These are phyloP conservation scores for Plecturocebus donacophilus DNA, from an alignment of 2,113 vertebrate genomes.

Conservation along the genomic window DNA sequence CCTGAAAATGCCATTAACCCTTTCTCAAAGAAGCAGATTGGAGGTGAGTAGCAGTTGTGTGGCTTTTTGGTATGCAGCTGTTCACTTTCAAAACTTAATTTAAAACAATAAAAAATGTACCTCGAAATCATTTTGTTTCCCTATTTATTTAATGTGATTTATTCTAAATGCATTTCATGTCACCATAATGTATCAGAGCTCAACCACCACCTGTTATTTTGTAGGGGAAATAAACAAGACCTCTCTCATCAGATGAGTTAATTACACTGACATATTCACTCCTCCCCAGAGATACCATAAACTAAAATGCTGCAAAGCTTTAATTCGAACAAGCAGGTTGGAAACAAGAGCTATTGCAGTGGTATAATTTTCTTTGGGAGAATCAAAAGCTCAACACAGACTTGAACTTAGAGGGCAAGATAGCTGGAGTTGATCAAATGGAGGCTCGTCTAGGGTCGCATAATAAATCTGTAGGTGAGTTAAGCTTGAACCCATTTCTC, in stretches of 20 bases:
- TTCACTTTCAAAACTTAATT: constrained; percentile 67
- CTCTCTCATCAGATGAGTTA: constrained; percentile 78
- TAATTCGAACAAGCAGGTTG: constrained; percentile 66
- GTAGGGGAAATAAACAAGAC: constrained; percentile 76
- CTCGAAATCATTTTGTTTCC: constrained; percentile 62
- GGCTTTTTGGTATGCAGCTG: constrained; percentile 45
- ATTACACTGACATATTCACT: constrained; percentile 73
- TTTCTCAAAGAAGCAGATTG: constrained; percentile 24
- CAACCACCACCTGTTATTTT: constrained; percentile 72
- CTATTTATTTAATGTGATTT: constrained; percentile 71
- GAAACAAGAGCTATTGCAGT: background rate
- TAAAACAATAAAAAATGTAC: constrained; percentile 67
- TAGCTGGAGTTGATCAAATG: background rate
- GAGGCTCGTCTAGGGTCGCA: background rate
- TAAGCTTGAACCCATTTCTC: background rate
- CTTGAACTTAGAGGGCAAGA: background rate
- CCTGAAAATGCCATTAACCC: background rate
- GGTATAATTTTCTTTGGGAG: constrained; percentile 39
- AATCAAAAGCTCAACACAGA: background rate
- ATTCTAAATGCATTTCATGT: constrained; percentile 62
- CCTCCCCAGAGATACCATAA: constrained; percentile 75
- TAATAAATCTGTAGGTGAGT: background rate
- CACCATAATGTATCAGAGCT: background rate
- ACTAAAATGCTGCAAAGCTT: constrained; percentile 56
- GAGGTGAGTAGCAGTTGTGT: background rate